phyloP scores from a whole-genome alignment of 2,113 vertebrate genomes.

The Rostratula benghalensis region DNA sequence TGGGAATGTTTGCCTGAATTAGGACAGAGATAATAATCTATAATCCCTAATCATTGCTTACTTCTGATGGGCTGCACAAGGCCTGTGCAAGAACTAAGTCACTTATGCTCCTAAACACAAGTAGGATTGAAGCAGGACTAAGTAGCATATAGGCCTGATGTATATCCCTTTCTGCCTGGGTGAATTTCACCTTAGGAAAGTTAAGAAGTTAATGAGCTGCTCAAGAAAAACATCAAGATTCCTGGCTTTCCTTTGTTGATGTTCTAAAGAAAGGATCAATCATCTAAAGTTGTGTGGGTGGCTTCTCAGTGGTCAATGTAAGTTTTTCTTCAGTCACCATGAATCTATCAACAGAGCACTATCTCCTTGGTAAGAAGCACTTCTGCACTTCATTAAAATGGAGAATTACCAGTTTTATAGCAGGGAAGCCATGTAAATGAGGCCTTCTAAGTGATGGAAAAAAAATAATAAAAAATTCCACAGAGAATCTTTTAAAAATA shows the following conservation, averaged over 20 bases:
- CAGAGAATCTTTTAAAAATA: background rate
- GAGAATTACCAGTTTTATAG: background rate
- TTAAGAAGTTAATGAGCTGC: background rate
- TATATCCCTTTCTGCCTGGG: background rate
- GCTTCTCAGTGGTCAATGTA: background rate
- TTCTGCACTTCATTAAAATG: background rate
- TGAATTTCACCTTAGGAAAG: background rate
- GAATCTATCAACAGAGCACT: background rate
- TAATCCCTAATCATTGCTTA: background rate
- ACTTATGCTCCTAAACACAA: background rate
- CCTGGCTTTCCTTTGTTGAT: background rate
- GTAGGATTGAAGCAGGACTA: background rate
- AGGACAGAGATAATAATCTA: background rate
- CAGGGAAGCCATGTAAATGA: background rate
- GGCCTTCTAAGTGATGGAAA: background rate
- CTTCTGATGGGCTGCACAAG: background rate
- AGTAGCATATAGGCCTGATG: fast-evolving
- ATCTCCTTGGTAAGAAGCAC: background rate
- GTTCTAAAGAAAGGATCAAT: background rate
- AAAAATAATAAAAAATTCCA: background rate
- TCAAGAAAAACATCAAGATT: background rate
- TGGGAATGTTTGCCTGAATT: background rate
- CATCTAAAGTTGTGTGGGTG: background rate
- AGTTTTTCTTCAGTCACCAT: background rate
- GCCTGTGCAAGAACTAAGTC: background rate